Evolutionary conservation across 92 coral and sea anemone species (phyloP), one percentile per base, ranked within the genome.

Genomic region (Heteractis magnifica): DNA sequence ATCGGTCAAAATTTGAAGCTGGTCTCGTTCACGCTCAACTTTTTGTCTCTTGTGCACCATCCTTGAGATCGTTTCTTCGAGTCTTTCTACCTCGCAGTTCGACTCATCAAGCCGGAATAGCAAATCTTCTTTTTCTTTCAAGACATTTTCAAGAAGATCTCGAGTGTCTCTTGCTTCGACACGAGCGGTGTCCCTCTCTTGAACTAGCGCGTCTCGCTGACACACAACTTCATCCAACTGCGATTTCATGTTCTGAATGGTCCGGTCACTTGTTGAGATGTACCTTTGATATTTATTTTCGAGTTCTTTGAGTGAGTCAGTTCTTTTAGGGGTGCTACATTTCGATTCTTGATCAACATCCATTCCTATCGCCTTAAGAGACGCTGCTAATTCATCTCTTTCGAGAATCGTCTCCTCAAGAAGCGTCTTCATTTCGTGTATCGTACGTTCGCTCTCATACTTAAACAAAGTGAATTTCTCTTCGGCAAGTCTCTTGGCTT

Each of bases 381-480:
- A 94, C 65, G 86, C 80, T 41, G 90, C 77, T 20, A 93, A 87
- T 65, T 93, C 97, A 75, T 93, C 97, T 76, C 97, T 82, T 85
- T 93, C 97, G 6, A 93, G 90, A 65, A 89, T 77, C 6, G 94
- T 84, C 10, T 91, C 97, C 50, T 93, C 97, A 6, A 93, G 83
- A 86, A 89, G 87, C 44, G 83, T 71, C 71, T 87, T 89, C 8
- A 93, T 77, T 21, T 91, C 97, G 44, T 93, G 93, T 62, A 93
- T 81, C 50, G 81, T 93, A 19, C 86, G 88, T 72, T 93, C 97
- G 75, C 91, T 93, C 76, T 93, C 97, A 70, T 93, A 93, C 64
- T 91, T 91, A 64, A 86, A 93, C 26, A 93, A 87, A n/a, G 97
- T 91, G 77, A 88, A 93, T 80, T 93, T 93, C 82, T 93, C 94